Conservation (phyloP, 2,888 invertebrate genomes). For the Pyrrhia umbra region DNA sequence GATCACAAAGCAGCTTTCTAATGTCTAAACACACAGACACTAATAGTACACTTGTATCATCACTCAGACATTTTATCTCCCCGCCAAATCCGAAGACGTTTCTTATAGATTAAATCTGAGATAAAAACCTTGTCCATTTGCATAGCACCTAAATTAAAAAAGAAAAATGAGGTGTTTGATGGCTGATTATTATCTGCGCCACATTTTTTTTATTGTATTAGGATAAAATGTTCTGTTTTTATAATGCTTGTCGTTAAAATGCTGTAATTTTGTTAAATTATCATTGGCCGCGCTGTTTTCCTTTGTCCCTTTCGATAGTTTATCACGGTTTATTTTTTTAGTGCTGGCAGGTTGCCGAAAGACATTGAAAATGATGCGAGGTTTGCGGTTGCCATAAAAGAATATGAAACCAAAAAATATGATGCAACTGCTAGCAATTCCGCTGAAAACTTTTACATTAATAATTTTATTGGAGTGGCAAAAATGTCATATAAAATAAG, state of each 20-base stretch:
- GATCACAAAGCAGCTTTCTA: constrained; percentile 57
- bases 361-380: constrained; percentile 26
- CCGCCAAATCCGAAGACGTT: constrained; percentile 68
- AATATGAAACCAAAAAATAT: constrained; percentile 23
- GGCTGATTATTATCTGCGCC: constrained; percentile 60
- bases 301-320: constrained; percentile 36
- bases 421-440: constrained; percentile 29
- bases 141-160: constrained; percentile 69
- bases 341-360: constrained; percentile 36
- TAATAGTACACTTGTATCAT: constrained; percentile 64
- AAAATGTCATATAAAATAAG: constrained; percentile 45
- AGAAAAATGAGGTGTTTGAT: constrained; percentile 69
- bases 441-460: constrained; percentile 25
- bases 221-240: constrained; percentile 39
- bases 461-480: constrained; percentile 35
- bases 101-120: constrained; percentile 64
- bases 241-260: constrained; percentile 39
- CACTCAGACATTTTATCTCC: constrained; percentile 66
- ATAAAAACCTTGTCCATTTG: constrained; percentile 71
- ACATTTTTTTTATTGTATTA: constrained; percentile 46
- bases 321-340: constrained; percentile 36
- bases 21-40: constrained; percentile 56
- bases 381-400: constrained; percentile 28
- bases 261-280: constrained; percentile 33
- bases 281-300: constrained; percentile 27